phyloP scores from a whole-genome alignment of 2,113 vertebrate genomes.

The Pterocles burchelli region DNA sequence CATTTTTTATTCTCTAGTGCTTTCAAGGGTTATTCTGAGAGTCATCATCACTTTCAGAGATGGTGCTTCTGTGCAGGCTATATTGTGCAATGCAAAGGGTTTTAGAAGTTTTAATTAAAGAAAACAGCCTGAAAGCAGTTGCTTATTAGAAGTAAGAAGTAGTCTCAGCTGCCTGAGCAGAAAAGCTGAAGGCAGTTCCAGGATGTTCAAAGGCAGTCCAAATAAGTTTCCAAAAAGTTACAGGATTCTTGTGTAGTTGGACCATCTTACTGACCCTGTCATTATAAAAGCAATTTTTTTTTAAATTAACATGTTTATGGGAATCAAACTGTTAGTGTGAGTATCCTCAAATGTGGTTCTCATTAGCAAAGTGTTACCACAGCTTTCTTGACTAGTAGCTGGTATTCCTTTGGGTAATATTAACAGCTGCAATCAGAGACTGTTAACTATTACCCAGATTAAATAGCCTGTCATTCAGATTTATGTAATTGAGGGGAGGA shows the following conservation, averaged over 20 bases:
- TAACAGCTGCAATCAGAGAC: constrained; percentile 46
- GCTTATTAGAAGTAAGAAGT: background rate
- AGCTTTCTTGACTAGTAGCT: constrained; percentile 13
- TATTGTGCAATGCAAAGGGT: background rate
- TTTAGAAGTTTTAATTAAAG: background rate
- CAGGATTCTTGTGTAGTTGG: background rate
- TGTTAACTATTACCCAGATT: constrained; percentile 57
- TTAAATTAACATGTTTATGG: background rate
- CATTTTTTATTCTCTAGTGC: background rate
- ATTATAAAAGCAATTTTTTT: background rate
- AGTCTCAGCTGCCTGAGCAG: background rate
- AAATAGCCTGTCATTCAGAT: constrained; percentile 47
- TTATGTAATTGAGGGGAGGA: background rate
- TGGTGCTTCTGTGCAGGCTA: background rate
- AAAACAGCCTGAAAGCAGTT: background rate
- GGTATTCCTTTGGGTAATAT: constrained; percentile 50
- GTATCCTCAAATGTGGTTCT: background rate
- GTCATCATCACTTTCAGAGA: background rate
- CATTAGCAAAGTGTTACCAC: constrained; percentile 32
- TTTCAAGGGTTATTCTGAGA: background rate
- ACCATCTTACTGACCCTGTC: background rate
- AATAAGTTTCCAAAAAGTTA: background rate
- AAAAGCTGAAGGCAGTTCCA: background rate
- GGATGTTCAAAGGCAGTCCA: background rate
- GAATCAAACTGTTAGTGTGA: background rate